Evolutionary conservation across 1,140 invertebrate genomes (phyloP), one percentile per base, ranked within the genome.

Genomic region (Choristoneura fumiferana): DNA sequence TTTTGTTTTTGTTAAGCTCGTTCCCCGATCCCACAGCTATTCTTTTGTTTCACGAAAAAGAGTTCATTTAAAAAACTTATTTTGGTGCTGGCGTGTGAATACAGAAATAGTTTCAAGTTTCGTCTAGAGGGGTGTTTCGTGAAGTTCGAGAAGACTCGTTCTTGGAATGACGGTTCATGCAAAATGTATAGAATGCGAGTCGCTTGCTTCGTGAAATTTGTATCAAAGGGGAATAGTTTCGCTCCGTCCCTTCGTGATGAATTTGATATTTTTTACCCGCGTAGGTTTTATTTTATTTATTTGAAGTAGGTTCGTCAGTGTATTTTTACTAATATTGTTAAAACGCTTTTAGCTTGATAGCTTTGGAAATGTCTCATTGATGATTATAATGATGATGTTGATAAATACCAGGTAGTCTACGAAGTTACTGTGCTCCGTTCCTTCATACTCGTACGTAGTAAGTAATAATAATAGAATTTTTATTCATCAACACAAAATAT

Each of bases 171-270:
- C 17, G 17, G 43, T 62, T 84, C 79, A 80, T 85, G 74, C 77
- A 85, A 85, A 83, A 82, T 85, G 73, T 83, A 85, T 80, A 60
- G 22, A 29, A 29, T 29, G 54, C 68, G 65, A 65, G 64, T 36
- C 38, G 55, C 58, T 71, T 73, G 71, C 45, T 66, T 76, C 79
- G 70, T 82, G 70, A 82, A 84, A 84, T 80, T 82, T 84, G 79
- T 84, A 81, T 81, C 65, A 73, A 74, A 65, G 59, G 75, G 66
- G 67, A 73, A 83, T 82, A 82, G 76, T 86, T 81, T 66, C 43
- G 59, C 39, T 68, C 57, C 59, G 63, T 66, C 68, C 73, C 73
- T 62, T 73, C 40, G 45, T 54, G 36, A 68, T 67, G 63, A 63
- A 67, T 72, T 73, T 75, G 76, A 77, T 81, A 82, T 81, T 79